Percentiles rank a stretch among this genome's conserved stretches.
Conservation (phyloP, 2,888 invertebrate genomes). For the Tetanocera ferruginea region DNA sequence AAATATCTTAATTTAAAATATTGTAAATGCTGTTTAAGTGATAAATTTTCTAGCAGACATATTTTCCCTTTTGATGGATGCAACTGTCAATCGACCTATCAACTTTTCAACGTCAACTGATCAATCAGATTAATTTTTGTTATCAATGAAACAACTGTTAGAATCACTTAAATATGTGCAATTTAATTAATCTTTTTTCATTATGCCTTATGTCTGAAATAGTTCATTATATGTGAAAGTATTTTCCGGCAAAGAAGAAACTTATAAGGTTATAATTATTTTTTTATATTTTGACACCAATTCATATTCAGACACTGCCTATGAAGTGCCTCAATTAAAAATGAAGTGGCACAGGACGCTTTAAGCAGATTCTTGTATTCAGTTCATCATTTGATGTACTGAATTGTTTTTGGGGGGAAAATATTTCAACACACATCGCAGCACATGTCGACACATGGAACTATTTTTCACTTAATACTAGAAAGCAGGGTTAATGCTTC, state of each 20-base stretch:
- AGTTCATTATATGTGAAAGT: no score
- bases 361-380: background rate
- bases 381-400: background rate
- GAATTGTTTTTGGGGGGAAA: background rate
- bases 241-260: no score
- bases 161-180: no score
- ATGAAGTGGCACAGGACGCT: background rate
- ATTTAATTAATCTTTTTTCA: no score
- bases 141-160: no score
- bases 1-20: background rate
- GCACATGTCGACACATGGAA: constrained; percentile 12
- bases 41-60: no score
- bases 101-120: background rate
- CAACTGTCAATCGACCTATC: background rate
- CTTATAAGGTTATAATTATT: no score
- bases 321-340: background rate
- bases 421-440: constrained; percentile 7
- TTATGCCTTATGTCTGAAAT: no score
- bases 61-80: no score
- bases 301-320: background rate
- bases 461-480: constrained; percentile 38
- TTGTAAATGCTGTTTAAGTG: background rate
- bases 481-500: constrained; percentile 12
- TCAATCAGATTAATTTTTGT: no score
- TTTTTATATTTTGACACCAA: background rate